Evolutionary conservation across 2,888 invertebrate species (phyloP), one percentile per base, ranked within the genome.

Genomic region (Chrysolina haemoptera): DNA sequence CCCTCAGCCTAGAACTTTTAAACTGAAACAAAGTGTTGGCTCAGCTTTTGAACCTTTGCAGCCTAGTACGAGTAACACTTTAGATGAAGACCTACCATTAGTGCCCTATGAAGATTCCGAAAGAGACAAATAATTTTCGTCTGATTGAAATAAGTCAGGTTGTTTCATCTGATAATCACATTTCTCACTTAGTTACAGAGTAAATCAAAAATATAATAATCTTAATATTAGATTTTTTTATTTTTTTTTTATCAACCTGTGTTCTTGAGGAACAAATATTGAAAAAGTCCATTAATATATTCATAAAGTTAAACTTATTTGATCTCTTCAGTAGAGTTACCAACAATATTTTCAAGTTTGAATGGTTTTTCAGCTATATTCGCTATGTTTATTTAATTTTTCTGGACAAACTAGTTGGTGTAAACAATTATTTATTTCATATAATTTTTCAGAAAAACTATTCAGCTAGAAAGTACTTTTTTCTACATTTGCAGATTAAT

Each of bases 41-140:
- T 95, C 95, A 66, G 95, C 95, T 83, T 95, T 95, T 90, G 93
- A 94, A 88, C 93, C 94, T 83, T 90, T 94, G 82, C 92, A 90
- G 83, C 89, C 89, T 50, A 75, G 67, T 35, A 68, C 69, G 59
- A 76, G 70, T 62, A 69, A 74, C 62, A 70, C 75, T 66, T 55
- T 77, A 55, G 79, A 81, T 70, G 81, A 80, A 82, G 84, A 84
- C 76, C 80, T 81, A 83, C 85, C 85, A 76, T 79, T 83, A 84
- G 85, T 84, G 85, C 84, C 85, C 85, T 82, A 83, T 74, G 80
- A 82, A 63, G 59, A 68, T 18, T 62, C 43, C 53, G 59, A 62
- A 62, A 48, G 35, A 35, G 74, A 67, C 59, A 53, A 75, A 22
- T 69, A 69, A 64, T 55, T 59, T 69, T 48, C 16, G 20, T 27